phyloP scores from a whole-genome alignment of 2,797 vertebrate genomes.

The Sus cebifrons region DNA sequence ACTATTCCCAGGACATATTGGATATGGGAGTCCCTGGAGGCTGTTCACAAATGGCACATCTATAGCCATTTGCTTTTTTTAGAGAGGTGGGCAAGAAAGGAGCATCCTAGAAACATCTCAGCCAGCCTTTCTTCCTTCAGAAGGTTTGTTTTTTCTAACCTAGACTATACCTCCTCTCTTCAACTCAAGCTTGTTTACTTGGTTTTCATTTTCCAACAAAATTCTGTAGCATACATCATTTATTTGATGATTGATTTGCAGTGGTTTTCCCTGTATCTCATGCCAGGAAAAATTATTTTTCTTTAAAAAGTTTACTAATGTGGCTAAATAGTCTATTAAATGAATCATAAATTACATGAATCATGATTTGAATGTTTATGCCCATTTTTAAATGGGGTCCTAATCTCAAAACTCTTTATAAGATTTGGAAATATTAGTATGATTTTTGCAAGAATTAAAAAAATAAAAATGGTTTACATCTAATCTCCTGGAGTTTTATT shows the following conservation, averaged over 20 bases:
- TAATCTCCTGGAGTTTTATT: slow-evolving; percentile 81
- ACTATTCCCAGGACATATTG: background rate
- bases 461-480: slow-evolving; percentile 78
- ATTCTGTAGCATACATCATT: background rate
- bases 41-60: background rate
- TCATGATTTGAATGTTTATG: slow-evolving; percentile 61
- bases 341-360: slow-evolving; percentile 72
- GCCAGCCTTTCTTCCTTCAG: background rate
- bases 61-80: background rate
- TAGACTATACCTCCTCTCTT: background rate
- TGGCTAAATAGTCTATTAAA: slow-evolving; percentile 60
- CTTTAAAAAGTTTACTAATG: slow-evolving; percentile 75
- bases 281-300: slow-evolving; percentile 72
- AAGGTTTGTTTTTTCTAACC: background rate
- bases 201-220: slow-evolving; percentile 74
- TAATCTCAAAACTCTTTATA: slow-evolving; percentile 80
- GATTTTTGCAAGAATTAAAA: slow-evolving; percentile 82
- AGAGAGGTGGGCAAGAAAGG: background rate
- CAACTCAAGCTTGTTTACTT: slow-evolving; percentile 52
- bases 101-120: background rate
- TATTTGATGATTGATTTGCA: slow-evolving; percentile 44
- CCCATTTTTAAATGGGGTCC: slow-evolving; percentile 20
- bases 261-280: slow-evolving; percentile 20
- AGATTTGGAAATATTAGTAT: slow-evolving; percentile 82
- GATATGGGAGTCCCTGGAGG: background rate